Percentiles rank a stretch among this genome's conserved stretches.
These are phyloP conservation scores for Oenanthe oenanthe DNA, from an alignment of 2,113 vertebrate genomes.

Conservation along the genomic window DNA sequence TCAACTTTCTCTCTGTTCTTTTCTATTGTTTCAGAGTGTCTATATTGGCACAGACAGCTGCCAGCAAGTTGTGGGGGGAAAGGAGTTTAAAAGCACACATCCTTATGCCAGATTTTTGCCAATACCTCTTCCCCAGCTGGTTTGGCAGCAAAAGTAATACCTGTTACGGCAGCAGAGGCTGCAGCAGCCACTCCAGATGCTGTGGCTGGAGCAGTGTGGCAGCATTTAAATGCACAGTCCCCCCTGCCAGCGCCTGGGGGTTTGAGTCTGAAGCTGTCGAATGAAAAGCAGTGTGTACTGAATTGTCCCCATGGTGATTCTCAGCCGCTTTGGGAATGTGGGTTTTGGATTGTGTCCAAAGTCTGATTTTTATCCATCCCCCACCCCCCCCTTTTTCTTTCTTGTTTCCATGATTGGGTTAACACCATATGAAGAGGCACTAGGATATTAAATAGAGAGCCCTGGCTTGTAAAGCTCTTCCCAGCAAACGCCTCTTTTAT, in stretches of 20 bases:
- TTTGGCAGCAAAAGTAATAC: conserved; percentile 2
- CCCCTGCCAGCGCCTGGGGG: neutral
- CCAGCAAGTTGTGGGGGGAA: neutral
- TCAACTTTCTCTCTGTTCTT: neutral
- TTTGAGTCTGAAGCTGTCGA: neutral
- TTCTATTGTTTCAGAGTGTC: neutral
- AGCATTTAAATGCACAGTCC: neutral
- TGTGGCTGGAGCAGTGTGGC: neutral
- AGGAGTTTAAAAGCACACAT: neutral
- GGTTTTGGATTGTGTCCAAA: neutral
- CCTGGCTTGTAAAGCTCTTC: conserved; percentile 10
- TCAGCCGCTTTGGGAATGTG: neutral
- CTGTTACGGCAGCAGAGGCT: neutral
- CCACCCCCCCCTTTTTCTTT: rapidly evolving
- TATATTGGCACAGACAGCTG: neutral
- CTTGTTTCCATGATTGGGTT: neutral
- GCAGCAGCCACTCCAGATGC: neutral
- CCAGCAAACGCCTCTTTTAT: neutral
- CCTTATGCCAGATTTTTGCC: neutral
- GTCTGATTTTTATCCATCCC: neutral
- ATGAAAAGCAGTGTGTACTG: neutral
- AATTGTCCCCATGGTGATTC: conserved; percentile 16
- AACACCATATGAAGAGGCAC: neutral
- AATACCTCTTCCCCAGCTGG: neutral
- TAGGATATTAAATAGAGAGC: neutral